A percentile compares a stretch with the other conserved stretches of the same genome.
Evolutionary conservation across 2,797 vertebrate species (phyloP).

Genomic region (Falco naumanni): DNA sequence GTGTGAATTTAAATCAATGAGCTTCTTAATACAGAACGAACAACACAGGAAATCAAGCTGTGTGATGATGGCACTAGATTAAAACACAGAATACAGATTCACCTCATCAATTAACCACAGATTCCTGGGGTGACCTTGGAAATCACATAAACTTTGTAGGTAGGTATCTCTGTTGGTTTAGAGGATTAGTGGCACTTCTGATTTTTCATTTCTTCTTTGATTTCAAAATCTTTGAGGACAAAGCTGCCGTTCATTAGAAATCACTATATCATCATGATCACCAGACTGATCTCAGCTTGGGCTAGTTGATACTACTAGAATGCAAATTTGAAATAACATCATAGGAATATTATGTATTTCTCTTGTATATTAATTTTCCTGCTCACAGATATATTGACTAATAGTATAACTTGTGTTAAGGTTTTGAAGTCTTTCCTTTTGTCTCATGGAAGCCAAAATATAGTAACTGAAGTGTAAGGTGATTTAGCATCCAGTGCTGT

Average conservation of each 20-base stretch:
- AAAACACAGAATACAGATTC: neutral
- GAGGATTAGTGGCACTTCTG: neutral
- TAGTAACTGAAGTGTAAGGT: neutral
- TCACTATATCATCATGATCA: neutral
- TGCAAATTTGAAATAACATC: neutral
- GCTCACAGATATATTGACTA: neutral
- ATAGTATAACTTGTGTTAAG: neutral
- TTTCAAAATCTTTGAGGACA: neutral
- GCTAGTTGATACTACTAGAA: neutral
- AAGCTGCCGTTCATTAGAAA: neutral
- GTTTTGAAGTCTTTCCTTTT: neutral
- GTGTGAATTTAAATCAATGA: neutral
- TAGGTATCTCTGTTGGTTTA: neutral
- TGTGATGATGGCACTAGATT: neutral
- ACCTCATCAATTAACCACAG: neutral
- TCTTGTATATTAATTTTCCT: neutral
- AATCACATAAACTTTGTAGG: neutral
- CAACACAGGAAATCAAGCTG: neutral
- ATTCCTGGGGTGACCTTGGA: neutral
- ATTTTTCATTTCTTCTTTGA: neutral
- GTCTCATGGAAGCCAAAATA: neutral
- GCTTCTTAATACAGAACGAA: neutral
- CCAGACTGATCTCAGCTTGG: neutral
- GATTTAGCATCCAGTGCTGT: neutral
- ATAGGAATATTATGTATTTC: neutral